Base-by-base conservation (phyloP, 2,113 vertebrate species). In the Climacteris rufus region DNA sequence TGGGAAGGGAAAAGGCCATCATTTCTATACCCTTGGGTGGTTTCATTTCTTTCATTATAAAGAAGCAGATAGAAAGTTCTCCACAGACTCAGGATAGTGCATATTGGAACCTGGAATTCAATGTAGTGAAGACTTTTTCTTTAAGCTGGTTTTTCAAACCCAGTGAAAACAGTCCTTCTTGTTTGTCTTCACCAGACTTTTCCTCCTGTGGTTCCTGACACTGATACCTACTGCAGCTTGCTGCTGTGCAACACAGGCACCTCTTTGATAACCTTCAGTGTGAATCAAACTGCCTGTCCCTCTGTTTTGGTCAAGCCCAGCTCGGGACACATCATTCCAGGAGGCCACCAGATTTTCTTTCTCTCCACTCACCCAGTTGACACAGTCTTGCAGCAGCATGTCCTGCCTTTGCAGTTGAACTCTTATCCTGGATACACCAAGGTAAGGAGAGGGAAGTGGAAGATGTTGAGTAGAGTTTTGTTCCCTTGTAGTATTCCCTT, bases 291-390 rank as follows among this genome's bases (percentile, higher is more conserved):
- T 27, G 95, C 97, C 59, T 97, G 95, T 83, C 94, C 97, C 5
- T 96, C 97, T 5, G 65, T 99, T 83, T 88, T 74, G 54, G 71
- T 99, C 54, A 97, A 97, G 72, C 99, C 99, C 35, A 54, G 75
- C 56, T 98, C 98, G 3, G 99, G 99, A 91, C 93, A 98, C 3
- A 60, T 99, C 63, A 87, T 57, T 56, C 98, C 99, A 12, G 97
- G 98, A n/a, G 80, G 96, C 42, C 98, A 99, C 75, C 99, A 99
- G 97, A 98, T 99, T 96, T 96, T 99, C 77, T 96, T 98, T 28
- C 72, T 99, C 84, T 98, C 97, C 90, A 97, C 98, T 60, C 97
- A 87, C 56, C 98, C 99, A 33, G 85, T 91, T 56, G 97, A 98
- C 33, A 97, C 96, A 31, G 68, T 89, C 39, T 86, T 61, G 16